Evolutionary conservation across 1,140 invertebrate species (phyloP), one percentile per base, ranked within the genome.

Genomic region (Ridgeia piscesae): DNA sequence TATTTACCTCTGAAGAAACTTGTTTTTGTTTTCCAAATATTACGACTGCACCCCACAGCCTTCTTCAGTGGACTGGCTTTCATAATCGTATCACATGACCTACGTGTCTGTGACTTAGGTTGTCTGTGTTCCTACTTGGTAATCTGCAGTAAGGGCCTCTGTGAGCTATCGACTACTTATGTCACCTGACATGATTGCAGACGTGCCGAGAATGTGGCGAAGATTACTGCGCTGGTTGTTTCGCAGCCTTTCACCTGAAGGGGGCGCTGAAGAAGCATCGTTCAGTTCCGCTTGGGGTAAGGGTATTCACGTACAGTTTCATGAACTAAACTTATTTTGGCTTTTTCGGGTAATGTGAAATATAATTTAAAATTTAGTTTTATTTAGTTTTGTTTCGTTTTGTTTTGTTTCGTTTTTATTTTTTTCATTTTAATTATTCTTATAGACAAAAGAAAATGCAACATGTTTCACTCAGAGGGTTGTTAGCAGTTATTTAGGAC

Each of bases 251-350:
- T 92, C 96, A 96, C 93, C 92, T 96, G 34, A 96, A 95, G 93
- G 96, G 96, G 35, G 95, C 95, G 42, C 94, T 96, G 31, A 95
- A 95, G 92, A 95, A 95, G 93, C 96, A 96, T 58, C 94, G 95
- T 92, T 95, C 95, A 91, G 94, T 95, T 0, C 95, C 96, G n/a
- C 33, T 96, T 77, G 91, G 93, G 92, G 93, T 93, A 89, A 88
- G 91, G 9, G 27, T 33, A 31, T 90, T 90, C 89, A 33, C n/a
- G n/a, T n/a, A n/a, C 34, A n/a, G 34, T 90, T 34, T 90, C 4
- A 17, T 33, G n/a, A 34, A 90, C 35, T 90, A 4, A 21, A 90
- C 21, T n/a, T 34, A 31, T 21, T 14, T 90, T 33, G 33, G 17
- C 35, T 34, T 90, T n/a, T 11, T 90, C n/a, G 11, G 89, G 33